A percentile compares a stretch with the other conserved stretches of the same genome.
These are phyloP conservation scores for Aythya fuligula DNA, from an alignment of 2,797 vertebrate genomes.

Conservation along the genomic window DNA sequence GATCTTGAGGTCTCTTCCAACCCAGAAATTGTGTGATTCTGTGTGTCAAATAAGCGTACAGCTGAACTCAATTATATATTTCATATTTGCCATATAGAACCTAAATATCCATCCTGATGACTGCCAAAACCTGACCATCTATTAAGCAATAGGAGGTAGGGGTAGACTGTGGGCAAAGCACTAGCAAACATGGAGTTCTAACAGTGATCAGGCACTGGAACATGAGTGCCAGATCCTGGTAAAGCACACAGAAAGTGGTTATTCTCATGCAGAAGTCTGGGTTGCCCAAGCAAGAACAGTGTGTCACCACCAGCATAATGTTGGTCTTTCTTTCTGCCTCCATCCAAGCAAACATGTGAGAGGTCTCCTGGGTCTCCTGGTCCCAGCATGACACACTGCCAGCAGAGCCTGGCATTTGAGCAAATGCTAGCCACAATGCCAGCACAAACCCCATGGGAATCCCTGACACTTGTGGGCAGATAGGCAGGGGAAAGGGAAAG, in stretches of 20 bases:
- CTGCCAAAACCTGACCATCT: neutral
- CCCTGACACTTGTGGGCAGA: neutral
- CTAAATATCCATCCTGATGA: neutral
- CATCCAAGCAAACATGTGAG: neutral
- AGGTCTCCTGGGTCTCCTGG: neutral
- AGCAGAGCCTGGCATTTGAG: neutral
- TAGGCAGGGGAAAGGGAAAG: neutral
- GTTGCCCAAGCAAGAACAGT: neutral
- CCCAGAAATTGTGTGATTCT: too few relatives aligned
- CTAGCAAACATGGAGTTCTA: neutral
- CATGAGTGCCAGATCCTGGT: neutral
- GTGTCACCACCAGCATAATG: neutral
- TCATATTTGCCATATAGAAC: neutral
- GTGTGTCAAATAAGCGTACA: neutral
- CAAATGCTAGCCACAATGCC: neutral
- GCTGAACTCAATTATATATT: neutral
- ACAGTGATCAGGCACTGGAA: neutral
- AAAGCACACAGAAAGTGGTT: neutral
- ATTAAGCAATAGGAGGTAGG: neutral
- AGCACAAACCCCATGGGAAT: neutral
- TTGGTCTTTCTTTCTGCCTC: neutral
- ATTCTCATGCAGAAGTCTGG: neutral
- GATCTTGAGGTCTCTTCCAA: too few relatives aligned
- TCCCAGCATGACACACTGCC: neutral
- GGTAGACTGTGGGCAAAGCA: neutral